Percentiles rank a stretch among this genome's conserved stretches.
Conservation (phyloP, 2,113 vertebrate species). For the Lamprologus lemairii region DNA sequence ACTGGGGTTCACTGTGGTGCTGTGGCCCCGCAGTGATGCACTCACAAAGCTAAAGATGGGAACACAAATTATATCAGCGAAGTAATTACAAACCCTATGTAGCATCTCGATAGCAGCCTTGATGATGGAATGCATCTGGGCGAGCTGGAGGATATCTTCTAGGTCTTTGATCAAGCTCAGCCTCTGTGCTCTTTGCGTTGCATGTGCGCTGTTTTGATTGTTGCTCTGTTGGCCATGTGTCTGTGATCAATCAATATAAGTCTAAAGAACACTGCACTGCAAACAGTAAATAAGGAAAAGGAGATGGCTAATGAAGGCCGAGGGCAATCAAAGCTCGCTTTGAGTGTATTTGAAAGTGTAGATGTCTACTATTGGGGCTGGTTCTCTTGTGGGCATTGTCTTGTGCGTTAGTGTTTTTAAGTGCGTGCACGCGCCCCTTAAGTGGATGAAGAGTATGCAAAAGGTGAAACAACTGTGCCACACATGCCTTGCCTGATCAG, state of each 20-base stretch:
- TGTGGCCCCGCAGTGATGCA: constrained; percentile 4
- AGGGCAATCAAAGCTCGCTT: not conserved
- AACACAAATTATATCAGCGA: constrained; percentile 25
- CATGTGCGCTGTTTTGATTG: not conserved
- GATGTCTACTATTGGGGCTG: not conserved
- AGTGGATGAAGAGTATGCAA: constrained; percentile 25
- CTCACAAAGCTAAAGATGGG: constrained; percentile 19
- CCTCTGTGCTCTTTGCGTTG: not conserved
- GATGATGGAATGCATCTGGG: constrained; percentile 3
- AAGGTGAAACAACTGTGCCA: constrained; percentile 39
- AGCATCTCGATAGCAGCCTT: not conserved
- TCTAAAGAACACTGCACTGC: not conserved
- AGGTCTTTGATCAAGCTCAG: not conserved
- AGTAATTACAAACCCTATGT: constrained; percentile 26
- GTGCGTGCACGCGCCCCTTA: not conserved
- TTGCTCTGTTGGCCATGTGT: not conserved
- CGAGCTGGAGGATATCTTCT: not conserved
- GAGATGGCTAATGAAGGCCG: not conserved
- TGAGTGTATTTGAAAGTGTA: not conserved
- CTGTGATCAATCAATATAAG: not conserved
- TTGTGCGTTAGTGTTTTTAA: not conserved
- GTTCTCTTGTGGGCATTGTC: not conserved
- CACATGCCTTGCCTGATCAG: constrained; percentile 42
- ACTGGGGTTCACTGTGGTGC: constrained; percentile 12
- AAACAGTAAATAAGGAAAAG: not conserved